Evolutionary conservation across 1,140 invertebrate species (phyloP), one percentile per base, ranked within the genome.

Genomic region (Rhagoletis zephyria): DNA sequence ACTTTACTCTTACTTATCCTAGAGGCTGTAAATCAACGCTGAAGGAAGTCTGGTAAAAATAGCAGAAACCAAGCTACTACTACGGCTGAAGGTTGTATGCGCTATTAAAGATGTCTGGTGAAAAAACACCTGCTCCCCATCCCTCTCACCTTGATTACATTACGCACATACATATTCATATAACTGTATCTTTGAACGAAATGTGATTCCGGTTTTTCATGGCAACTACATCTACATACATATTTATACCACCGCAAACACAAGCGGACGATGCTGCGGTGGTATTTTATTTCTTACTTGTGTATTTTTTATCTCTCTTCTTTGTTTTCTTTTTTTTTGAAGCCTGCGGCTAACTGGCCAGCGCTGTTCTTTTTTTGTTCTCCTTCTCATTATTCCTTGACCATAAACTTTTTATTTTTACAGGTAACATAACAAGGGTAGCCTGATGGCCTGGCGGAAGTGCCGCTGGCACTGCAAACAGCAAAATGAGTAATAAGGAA

Each of bases 301-400:
- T 56, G 5, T 56, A 30, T 10, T 56, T 56, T 10, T 56, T 56
- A 56, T 16, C 16, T 19, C 56, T 81, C 6, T 51, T 30, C 0
- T 70, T 70, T 81, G 48, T 56, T 56, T 81, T 30, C 48, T 81
- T 81, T 63, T 51, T 81, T 81, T 56, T 81, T 51, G n/a, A n/a
- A 19, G 48, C 74, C 74, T 56, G 16, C 2, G 48, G 45, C 74
- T 51, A 77, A 77, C 74, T 77, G 74, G n/a, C 9, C 12, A 63
- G n/a, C 16, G 61, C n/a, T n/a, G 61, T 63, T 63, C 4, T 63
- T 12, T 63, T 16, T 4, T 63, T 0, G 30, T 30, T 30, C 30
- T 30, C 30, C 2, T 5, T n/a, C 48, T 81, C n/a, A n/a, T 56
- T 19, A n/a, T 56, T 56, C n/a, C 48, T 19, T 56, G 74, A 2